These are phyloP conservation scores for Harpagifer antarcticus DNA, from an alignment of 2,797 vertebrate genomes.

Conservation along the genomic window DNA sequence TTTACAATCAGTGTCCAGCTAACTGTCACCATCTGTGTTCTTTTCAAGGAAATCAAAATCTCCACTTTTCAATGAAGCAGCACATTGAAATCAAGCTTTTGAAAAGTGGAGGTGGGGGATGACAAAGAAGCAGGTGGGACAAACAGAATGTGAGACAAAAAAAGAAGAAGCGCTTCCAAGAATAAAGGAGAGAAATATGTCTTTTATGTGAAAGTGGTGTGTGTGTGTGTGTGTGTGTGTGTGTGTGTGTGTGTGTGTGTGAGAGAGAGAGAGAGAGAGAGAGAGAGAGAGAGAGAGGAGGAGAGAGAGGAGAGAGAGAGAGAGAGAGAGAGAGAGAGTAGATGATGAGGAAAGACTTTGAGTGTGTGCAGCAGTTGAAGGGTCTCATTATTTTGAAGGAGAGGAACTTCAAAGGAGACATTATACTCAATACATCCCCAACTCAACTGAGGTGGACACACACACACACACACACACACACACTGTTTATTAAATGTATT, in stretches of 20 bases:
- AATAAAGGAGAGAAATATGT: constrained; percentile 34
- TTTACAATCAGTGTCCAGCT: not conserved
- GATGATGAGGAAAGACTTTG: not conserved
- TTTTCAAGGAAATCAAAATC: not conserved
- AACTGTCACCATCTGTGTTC: not conserved
- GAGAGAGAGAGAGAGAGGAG: not conserved
- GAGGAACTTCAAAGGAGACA: constrained; percentile 59
- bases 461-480: no score
- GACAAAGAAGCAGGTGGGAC: constrained; percentile 43
- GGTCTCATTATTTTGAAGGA: constrained; percentile 63
- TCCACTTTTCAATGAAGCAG: not conserved
- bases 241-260: constrained; percentile 9
- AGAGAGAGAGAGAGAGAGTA: not conserved
- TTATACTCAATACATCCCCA: constrained; percentile 41
- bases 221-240: constrained; percentile 17
- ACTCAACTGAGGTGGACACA: not conserved
- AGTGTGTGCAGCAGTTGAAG: constrained; percentile 29
- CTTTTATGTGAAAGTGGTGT: constrained; percentile 13
- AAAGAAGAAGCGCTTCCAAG: constrained; percentile 10
- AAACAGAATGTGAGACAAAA: not conserved
- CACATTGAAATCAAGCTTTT: constrained; percentile 2
- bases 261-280: not conserved
- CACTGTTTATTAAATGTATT: no score
- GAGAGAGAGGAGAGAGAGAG: no score
- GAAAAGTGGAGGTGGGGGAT: constrained; percentile 12